Base-by-base conservation (phyloP, 92 coral and sea anemone species). In the Virgularia gustaviana region DNA sequence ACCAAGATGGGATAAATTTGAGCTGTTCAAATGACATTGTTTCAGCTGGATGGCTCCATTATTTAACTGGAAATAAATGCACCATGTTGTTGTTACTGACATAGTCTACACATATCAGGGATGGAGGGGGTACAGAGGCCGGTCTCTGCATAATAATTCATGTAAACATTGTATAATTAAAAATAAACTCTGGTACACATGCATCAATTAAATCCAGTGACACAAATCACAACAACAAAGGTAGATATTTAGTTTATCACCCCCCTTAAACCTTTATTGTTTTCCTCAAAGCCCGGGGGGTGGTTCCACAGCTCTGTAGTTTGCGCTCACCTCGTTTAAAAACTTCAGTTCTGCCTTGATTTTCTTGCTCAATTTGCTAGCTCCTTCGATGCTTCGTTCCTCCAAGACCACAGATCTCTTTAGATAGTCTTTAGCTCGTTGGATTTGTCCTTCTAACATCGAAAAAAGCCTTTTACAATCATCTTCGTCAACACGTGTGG, bases 1-100 rank as follows among this genome's bases (percentile, higher is more conserved):
- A 20, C 86, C 87, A 63, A 91, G 68, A 65, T 89, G 94, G 25
- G 85, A 56, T 0, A 91, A 87, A 75, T 91, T 91, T 37, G 96
- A 88, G 74, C 97, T 88, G 57, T 89, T 85, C 12, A 88, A 76
- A 36, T 89, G 90, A 20, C 89, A 75, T 15, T 64, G 55, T 45
- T 86, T 79, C 27, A 88, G 57, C 7, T 87, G 81, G 20, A 36
- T 44, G 24, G 74, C 58, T 42, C 24, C 70, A 9, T 78, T 55
- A 38, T 31, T 43, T 29, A 90, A 63, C 90, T 88, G 71, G 18
- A 12, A 18, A 18, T 66, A 30, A 51, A 31, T 29, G 0, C 1
- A 33, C 4, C 25, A 31, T 23, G 16, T 31, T 10, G 38, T 60
- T 60, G 29, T 23, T 0, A 2, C 64, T 6, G 2, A 0, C 13